These are phyloP conservation scores for Ashinkailepas kermadecensis DNA, from an alignment of 2,888 invertebrate species.

Conservation along the genomic window DNA sequence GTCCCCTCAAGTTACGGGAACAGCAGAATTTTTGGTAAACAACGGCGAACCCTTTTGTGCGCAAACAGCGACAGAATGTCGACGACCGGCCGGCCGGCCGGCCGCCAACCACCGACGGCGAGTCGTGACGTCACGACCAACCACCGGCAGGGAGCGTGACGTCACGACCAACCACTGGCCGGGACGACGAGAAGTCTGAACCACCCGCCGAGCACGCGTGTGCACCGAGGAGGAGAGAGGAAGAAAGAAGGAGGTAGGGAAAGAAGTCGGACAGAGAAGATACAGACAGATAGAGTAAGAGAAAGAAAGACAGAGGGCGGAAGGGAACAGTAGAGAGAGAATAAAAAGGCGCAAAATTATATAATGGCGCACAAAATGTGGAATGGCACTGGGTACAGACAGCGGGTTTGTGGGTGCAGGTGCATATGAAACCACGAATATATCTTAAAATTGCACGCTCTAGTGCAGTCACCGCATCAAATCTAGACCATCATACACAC, in stretches of 20 bases:
- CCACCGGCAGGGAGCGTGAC: not conserved
- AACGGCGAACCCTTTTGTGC: slow-evolving; percentile 15
- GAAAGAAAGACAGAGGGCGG: not conserved
- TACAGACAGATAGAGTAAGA: not conserved
- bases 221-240: not conserved
- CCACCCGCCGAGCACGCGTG: not conserved
- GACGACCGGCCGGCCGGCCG: slow-evolving; percentile 4
- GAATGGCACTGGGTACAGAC: no score
- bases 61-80: slow-evolving; percentile 6
- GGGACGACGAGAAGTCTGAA: no score
- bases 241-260: not conserved
- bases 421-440: no score
- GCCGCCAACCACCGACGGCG: not conserved
- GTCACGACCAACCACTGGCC: not conserved
- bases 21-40: slow-evolving; percentile 21
- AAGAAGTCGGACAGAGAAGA: not conserved
- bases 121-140: not conserved
- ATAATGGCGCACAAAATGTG: no score
- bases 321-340: slow-evolving; percentile 18
- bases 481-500: no score
- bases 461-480: no score
- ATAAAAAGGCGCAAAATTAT: no score
- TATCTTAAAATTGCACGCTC: no score
- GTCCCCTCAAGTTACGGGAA: slow-evolving; percentile 18
- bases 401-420: no score